Evolutionary conservation across 2,888 invertebrate genomes (phyloP).

Genomic region (Machimus atricapillus): DNA sequence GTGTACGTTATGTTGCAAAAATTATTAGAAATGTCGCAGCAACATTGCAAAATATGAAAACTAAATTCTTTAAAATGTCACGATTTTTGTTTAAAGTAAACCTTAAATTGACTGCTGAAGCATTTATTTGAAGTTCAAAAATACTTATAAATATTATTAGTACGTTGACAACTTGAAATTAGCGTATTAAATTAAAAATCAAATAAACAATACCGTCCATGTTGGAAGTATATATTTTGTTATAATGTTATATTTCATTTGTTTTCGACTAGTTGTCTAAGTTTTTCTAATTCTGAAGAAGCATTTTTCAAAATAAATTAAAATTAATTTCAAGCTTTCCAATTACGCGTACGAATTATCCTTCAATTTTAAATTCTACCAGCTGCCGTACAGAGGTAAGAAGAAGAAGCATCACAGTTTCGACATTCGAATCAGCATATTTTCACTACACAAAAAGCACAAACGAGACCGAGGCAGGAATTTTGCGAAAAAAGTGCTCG

Average conservation of each 20-base stretch:
- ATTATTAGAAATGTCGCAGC: neutral
- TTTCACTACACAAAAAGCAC: constrained; percentile 27
- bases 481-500: neutral
- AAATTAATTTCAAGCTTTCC: neutral
- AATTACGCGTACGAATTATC: fast-evolving
- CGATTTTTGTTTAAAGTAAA: too few species aligned
- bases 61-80: neutral
- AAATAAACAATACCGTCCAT: too few species aligned
- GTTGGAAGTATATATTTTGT: too few species aligned
- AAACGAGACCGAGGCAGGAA: constrained; percentile 1
- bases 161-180: too few species aligned
- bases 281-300: too few species aligned
- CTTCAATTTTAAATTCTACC: neutral
- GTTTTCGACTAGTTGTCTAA: too few species aligned
- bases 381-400: neutral
- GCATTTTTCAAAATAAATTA: too few species aligned
- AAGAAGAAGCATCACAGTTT: neutral
- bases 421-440: constrained; percentile 24
- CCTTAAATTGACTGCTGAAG: too few species aligned
- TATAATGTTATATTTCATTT: too few species aligned
- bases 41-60: neutral
- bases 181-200: too few species aligned
- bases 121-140: too few species aligned
- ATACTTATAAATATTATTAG: too few species aligned
- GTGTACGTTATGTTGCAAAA: neutral